phyloP scores from a whole-genome alignment of 2,888 invertebrate species.

The Chrysodeixis includens region DNA sequence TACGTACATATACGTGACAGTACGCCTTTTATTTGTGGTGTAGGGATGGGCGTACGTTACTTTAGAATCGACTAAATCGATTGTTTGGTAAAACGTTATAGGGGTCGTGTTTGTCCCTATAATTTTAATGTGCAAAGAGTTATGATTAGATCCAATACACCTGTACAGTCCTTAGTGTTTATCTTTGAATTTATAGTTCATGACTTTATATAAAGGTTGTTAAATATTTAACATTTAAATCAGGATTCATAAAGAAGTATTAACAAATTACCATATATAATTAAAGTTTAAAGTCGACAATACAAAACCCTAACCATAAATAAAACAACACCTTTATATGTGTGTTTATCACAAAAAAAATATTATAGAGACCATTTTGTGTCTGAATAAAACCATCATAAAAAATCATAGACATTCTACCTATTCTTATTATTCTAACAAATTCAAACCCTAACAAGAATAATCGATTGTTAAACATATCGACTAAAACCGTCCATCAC shows the following conservation, averaged over 20 bases:
- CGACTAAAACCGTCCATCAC: constrained; percentile 64
- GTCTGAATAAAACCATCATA: too few relatives aligned
- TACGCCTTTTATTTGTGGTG: constrained; percentile 61
- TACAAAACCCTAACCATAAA: too few relatives aligned
- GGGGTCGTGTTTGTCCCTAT: constrained; percentile 25
- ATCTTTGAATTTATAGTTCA: background rate
- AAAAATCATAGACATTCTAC: constrained; percentile 39
- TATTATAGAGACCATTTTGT: too few relatives aligned
- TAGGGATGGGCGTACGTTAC: constrained; percentile 53
- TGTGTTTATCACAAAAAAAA: background rate
- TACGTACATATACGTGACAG: constrained; percentile 71
- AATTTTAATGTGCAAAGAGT: constrained; percentile 24
- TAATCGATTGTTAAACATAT: constrained; percentile 61
- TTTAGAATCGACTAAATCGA: constrained; percentile 54
- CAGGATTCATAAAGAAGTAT: background rate
- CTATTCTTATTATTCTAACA: too few relatives aligned
- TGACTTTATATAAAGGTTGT: background rate
- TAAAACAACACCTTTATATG: constrained; percentile 24
- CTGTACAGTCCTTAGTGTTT: background rate
- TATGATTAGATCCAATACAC: background rate
- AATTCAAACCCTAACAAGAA: constrained; percentile 54
- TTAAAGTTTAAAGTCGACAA: too few relatives aligned
- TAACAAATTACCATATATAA: background rate
- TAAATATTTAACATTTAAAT: background rate
- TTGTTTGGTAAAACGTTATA: constrained; percentile 42